These are phyloP conservation scores for Crypturellus undulatus DNA, from an alignment of 2,113 vertebrate genomes.

Conservation along the genomic window DNA sequence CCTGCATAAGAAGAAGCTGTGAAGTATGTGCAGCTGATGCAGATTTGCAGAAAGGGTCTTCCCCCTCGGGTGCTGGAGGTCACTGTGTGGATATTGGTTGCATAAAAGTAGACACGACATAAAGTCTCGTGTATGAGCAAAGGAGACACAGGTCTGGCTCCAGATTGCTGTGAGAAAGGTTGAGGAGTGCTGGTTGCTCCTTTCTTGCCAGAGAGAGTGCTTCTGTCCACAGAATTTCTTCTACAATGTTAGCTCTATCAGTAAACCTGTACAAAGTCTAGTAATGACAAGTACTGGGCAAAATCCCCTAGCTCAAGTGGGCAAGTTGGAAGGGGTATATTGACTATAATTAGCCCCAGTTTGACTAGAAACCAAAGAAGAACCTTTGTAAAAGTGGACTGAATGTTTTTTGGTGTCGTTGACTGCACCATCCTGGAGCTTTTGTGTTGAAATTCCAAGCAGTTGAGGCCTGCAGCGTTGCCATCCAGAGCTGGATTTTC, in stretches of 20 bases:
- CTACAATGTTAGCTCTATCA: not conserved
- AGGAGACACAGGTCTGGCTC: not conserved
- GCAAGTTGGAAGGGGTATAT: not conserved
- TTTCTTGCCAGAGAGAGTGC: not conserved
- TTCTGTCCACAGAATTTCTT: not conserved
- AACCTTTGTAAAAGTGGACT: not conserved
- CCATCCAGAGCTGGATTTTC: not conserved
- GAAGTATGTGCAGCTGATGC: not conserved
- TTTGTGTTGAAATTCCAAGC: not conserved
- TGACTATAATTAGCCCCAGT: not conserved
- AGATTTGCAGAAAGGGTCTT: not conserved
- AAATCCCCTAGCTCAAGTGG: not conserved
- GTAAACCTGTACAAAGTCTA: not conserved
- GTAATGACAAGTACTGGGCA: not conserved
- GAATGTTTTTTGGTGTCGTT: not conserved
- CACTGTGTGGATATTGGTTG: too few relatives aligned
- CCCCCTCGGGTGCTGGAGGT: accelerated
- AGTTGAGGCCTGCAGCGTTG: accelerated
- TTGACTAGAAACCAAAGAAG: not conserved
- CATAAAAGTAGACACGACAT: too few relatives aligned
- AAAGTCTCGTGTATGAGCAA: not conserved
- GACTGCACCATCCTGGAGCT: not conserved
- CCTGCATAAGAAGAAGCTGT: not conserved
- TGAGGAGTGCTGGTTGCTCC: not conserved
- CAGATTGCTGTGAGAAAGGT: not conserved